Evolutionary conservation across 1,140 invertebrate genomes (phyloP).

Genomic region (Dinoponera quadriceps): DNA sequence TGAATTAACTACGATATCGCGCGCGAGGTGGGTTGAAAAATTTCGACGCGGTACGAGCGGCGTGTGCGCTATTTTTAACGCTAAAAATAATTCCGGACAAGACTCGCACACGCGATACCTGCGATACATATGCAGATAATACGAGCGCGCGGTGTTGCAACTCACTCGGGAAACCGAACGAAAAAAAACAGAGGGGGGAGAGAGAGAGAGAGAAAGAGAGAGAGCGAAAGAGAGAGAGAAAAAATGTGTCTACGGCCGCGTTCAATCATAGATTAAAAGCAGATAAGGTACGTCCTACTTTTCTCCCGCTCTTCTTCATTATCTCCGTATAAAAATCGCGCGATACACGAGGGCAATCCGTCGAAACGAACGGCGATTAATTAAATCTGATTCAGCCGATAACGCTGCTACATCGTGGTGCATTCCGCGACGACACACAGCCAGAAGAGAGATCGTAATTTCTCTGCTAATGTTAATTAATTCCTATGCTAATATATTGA

Average conservation of each 20-base stretch:
- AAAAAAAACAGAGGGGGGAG: too few species aligned
- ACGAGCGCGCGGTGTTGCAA: constrained; percentile 7
- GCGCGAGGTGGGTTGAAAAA: not conserved
- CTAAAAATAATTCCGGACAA: constrained; percentile 44
- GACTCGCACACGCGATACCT: constrained; percentile 40
- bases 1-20: not conserved
- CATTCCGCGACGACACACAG: not conserved
- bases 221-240: not conserved
- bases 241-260: constrained; percentile 29
- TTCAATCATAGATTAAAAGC: constrained; percentile 59
- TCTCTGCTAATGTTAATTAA: constrained; percentile 56
- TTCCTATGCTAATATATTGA: constrained; percentile 48
- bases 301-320: not conserved
- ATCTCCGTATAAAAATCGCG: constrained; percentile 35
- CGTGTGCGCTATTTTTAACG: constrained; percentile 18
- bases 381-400: constrained; percentile 50
- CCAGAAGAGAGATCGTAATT: constrained; percentile 5
- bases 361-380: constrained; percentile 28
- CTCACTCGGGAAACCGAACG: constrained; percentile 40
- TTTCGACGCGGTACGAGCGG: not conserved
- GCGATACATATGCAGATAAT: constrained; percentile 47
- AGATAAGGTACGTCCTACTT: constrained; percentile 49
- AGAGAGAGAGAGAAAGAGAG: constrained; percentile 5
- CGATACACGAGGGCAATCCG: not conserved
- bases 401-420: constrained; percentile 25